These are phyloP conservation scores for Labeo calbasu DNA, from an alignment of 2,797 vertebrate genomes.

Conservation along the genomic window DNA sequence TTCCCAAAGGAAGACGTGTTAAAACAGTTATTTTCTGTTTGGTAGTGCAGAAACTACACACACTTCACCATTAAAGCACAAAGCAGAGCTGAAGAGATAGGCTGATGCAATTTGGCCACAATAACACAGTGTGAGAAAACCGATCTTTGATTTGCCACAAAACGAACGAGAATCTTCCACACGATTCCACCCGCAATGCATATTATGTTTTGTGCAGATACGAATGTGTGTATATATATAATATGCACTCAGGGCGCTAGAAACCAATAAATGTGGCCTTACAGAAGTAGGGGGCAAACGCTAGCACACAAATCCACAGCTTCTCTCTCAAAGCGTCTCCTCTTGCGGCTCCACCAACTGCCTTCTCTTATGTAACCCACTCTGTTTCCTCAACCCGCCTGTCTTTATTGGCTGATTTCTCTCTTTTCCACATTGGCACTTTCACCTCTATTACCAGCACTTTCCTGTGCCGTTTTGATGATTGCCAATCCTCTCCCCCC, in stretches of 20 bases:
- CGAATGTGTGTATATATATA: slow-evolving; percentile 12
- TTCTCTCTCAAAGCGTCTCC: slow-evolving; percentile 61
- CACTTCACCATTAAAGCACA: slow-evolving; percentile 11
- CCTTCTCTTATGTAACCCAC: slow-evolving; percentile 82
- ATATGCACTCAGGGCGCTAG: slow-evolving; percentile 27
- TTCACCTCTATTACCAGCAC: slow-evolving; percentile 65
- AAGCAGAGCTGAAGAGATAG: not conserved
- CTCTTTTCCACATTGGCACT: slow-evolving; percentile 71
- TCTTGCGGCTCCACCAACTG: slow-evolving; percentile 75
- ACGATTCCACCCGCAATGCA: slow-evolving; percentile 12
- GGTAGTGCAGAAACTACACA: slow-evolving; percentile 10
- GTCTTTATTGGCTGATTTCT: slow-evolving; percentile 77
- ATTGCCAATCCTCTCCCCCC: not conserved
- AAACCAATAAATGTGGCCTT: slow-evolving; percentile 43
- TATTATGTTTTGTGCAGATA: not conserved
- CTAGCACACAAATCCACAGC: slow-evolving; percentile 71
- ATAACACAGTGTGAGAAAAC: not conserved
- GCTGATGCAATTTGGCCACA: slow-evolving; percentile 12
- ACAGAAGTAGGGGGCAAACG: slow-evolving; percentile 66
- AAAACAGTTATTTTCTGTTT: not conserved
- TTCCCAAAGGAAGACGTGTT: not conserved
- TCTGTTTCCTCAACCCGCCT: slow-evolving; percentile 70
- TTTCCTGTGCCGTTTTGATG: slow-evolving; percentile 17
- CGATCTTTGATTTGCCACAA: not conserved
- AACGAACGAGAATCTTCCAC: slow-evolving; percentile 6